Evolutionary conservation across 2,113 vertebrate genomes (phyloP).

Genomic region (Nicator chloris): DNA sequence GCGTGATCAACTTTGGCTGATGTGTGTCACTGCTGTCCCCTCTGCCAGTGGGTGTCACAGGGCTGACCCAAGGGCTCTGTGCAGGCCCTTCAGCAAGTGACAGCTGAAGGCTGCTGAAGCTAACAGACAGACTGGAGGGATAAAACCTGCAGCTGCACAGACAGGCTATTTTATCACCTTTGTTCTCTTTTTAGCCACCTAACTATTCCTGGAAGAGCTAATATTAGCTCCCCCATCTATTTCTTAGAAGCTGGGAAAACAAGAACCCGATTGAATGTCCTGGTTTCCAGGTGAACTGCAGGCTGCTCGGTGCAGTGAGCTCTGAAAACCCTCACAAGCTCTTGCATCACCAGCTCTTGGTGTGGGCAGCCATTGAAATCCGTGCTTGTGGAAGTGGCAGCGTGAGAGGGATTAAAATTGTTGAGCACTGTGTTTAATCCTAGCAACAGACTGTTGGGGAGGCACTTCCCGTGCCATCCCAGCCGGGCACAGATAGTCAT

Average conservation of each 20-base stretch:
- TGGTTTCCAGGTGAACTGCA: slow-evolving; percentile 19
- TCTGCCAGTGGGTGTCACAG: not conserved
- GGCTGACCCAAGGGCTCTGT: not conserved
- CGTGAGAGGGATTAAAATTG: not conserved
- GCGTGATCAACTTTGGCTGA: not conserved
- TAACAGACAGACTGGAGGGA: not conserved
- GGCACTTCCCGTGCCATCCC: not conserved
- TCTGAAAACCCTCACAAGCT: not conserved
- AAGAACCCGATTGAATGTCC: not conserved
- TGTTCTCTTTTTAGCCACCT: slow-evolving; percentile 54
- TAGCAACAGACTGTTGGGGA: not conserved
- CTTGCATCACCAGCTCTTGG: not conserved
- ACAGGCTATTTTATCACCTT: slow-evolving; percentile 46
- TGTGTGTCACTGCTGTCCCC: not conserved
- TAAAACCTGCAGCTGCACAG: slow-evolving; percentile 17
- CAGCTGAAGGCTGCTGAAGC: not conserved
- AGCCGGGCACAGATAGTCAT: rapidly evolving
- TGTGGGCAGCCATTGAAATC: not conserved
- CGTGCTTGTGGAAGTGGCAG: not conserved
- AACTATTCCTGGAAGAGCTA: slow-evolving; percentile 63
- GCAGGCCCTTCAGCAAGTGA: not conserved
- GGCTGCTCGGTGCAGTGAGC: not conserved
- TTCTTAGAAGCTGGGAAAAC: slow-evolving; percentile 47
- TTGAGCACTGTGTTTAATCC: not conserved
- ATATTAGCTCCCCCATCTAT: slow-evolving; percentile 36